These are phyloP conservation scores for Sylvia atricapilla DNA, from an alignment of 2,113 vertebrate species.

Conservation along the genomic window DNA sequence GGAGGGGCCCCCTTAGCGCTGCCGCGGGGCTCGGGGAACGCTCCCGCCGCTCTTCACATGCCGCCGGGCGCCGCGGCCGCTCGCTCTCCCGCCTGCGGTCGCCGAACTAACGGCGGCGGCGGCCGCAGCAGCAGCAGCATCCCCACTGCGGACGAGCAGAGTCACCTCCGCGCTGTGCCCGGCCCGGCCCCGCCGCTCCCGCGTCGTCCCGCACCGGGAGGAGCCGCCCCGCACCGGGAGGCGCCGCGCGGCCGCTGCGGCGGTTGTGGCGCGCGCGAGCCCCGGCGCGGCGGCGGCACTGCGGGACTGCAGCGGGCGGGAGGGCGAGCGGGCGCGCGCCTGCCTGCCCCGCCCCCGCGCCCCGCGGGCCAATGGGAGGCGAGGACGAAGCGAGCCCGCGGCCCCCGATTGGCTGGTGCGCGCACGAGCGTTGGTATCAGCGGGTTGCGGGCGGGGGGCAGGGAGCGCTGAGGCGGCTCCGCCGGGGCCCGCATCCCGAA, in stretches of 20 bases:
- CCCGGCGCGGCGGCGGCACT: background rate
- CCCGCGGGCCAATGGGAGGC: background rate
- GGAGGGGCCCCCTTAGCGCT: background rate
- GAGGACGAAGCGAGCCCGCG: background rate
- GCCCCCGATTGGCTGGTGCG: background rate
- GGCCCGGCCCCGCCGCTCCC: background rate
- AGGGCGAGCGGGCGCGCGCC: background rate
- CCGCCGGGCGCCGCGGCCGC: background rate
- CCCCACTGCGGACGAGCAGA: background rate
- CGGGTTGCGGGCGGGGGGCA: too few relatives aligned
- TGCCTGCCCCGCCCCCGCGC: background rate
- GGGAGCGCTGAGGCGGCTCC: background rate
- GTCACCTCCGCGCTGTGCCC: background rate
- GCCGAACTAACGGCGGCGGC: background rate
- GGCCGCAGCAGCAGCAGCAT: background rate
- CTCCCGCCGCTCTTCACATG: background rate
- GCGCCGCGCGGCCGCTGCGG: too few relatives aligned
- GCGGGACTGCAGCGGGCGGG: background rate
- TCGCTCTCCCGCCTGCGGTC: background rate
- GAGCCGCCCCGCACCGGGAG: too few relatives aligned
- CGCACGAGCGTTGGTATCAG: background rate
- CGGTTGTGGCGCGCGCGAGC: too few relatives aligned
- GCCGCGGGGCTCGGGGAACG: background rate
- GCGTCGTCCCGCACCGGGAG: too few relatives aligned
- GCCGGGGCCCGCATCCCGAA: rapidly evolving